Conservation (phyloP, 2,113 vertebrate species). For the Percina caprodes region DNA sequence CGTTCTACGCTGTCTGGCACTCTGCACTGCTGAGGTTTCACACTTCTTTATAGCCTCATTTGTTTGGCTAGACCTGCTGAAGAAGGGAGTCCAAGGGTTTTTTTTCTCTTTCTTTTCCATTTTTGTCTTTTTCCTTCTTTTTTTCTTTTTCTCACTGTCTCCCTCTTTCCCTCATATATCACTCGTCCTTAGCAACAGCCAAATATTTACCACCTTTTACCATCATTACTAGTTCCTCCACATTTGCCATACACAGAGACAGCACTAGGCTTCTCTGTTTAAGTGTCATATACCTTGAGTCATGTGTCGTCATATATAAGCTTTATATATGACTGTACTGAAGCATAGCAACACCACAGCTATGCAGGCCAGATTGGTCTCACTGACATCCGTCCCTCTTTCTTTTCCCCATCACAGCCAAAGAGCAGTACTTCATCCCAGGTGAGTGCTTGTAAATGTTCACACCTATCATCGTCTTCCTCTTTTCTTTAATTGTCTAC, state of each 20-base stretch:
- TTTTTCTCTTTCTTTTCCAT: slow-evolving; percentile 35
- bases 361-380: slow-evolving; percentile 67
- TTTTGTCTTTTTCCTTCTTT: not conserved
- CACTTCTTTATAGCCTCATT: slow-evolving; percentile 68
- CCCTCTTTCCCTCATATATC: slow-evolving; percentile 35
- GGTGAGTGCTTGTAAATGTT: slow-evolving; percentile 82
- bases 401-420: slow-evolving; percentile 86
- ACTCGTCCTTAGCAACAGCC: slow-evolving; percentile 64
- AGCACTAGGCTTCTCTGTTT: slow-evolving; percentile 63
- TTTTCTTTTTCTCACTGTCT: slow-evolving; percentile 35
- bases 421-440: slow-evolving; percentile 89
- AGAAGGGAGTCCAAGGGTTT: slow-evolving; percentile 55
- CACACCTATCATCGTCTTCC: slow-evolving; percentile 54
- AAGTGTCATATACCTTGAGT: slow-evolving; percentile 49
- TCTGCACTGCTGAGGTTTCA: slow-evolving; percentile 69
- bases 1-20: slow-evolving; percentile 55
- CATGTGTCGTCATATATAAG: slow-evolving; percentile 77
- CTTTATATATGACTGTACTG: slow-evolving; percentile 78
- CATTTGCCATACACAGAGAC: slow-evolving; percentile 56
- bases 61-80: slow-evolving; percentile 55
- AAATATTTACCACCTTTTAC: slow-evolving; percentile 64
- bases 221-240: slow-evolving; percentile 30
- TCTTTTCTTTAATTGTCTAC: slow-evolving; percentile 49
- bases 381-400: slow-evolving; percentile 83
- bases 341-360: slow-evolving; percentile 72